Conservation (phyloP, 2,888 invertebrate genomes). For the Phalangium opilio region DNA sequence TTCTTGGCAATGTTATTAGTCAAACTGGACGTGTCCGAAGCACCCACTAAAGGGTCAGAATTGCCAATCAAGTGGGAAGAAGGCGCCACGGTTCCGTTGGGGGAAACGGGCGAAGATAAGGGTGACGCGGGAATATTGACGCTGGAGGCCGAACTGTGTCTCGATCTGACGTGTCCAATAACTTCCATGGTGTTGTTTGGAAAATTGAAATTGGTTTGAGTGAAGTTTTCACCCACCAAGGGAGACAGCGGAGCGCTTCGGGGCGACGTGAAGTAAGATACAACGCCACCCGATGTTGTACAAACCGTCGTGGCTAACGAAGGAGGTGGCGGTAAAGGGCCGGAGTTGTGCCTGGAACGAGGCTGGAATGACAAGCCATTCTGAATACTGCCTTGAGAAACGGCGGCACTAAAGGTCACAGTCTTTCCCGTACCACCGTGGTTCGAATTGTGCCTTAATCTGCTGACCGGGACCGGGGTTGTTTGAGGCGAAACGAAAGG, state of each 20-base stretch:
- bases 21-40: background rate
- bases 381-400: conserved; percentile 7
- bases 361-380: conserved; percentile 6
- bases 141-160: conserved; percentile 21
- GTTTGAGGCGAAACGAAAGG: conserved; percentile 27
- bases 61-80: background rate
- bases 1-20: background rate
- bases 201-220: conserved; percentile 12
- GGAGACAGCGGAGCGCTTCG: conserved; percentile 20
- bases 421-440: conserved; percentile 11
- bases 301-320: conserved; percentile 1
- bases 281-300: too few relatives aligned
- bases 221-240: conserved; percentile 13
- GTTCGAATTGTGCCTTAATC: conserved; percentile 17
- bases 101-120: conserved; percentile 22
- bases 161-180: conserved; percentile 10
- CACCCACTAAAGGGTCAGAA: background rate
- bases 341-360: conserved; percentile 24
- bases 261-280: conserved; percentile 6
- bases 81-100: conserved; percentile 6
- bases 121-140: conserved; percentile 24
- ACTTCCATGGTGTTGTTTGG: background rate
- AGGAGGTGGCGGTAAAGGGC: conserved; percentile 18
- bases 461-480: conserved; percentile 18
- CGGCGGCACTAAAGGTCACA: conserved; percentile 12